phyloP scores from a whole-genome alignment of 53 echinoderm and acorn worm genomes.

The Echinometra lucunter region DNA sequence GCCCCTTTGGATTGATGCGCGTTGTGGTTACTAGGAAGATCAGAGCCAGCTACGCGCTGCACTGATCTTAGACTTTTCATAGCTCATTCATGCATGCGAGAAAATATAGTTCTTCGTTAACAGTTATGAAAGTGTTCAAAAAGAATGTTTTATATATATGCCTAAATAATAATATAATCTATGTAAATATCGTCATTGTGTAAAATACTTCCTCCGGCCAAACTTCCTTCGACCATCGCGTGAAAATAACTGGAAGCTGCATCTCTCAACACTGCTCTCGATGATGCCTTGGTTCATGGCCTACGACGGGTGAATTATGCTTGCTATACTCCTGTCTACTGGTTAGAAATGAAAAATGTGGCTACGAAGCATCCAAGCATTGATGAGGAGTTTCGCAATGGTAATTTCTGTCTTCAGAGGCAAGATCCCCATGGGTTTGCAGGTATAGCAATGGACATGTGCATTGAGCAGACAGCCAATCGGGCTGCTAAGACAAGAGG shows the following conservation, averaged over 20 bases:
- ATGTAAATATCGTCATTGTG: too few species aligned
- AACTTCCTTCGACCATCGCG: not conserved
- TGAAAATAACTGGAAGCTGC: not conserved
- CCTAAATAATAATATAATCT: too few species aligned
- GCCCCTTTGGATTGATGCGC: too few species aligned
- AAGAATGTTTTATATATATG: too few species aligned
- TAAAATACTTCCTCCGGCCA: too few species aligned
- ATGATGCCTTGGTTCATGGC: constrained; percentile 85
- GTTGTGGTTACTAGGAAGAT: too few species aligned
- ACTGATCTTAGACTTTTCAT: too few species aligned
- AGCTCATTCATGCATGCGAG: too few species aligned
- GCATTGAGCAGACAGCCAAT: constrained; percentile 22
- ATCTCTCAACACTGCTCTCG: constrained; percentile 60
- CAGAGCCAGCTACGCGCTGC: too few species aligned
- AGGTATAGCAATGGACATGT: not conserved
- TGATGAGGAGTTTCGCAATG: constrained; percentile 3
- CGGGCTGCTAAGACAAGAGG: not conserved
- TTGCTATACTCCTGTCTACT: constrained; percentile 67
- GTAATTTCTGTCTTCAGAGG: constrained; percentile 59
- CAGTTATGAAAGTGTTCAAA: too few species aligned
- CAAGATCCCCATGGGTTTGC: constrained; percentile 72
- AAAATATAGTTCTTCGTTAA: too few species aligned
- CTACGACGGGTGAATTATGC: constrained; percentile 79
- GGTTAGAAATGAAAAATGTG: constrained; percentile 66
- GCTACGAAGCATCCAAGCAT: constrained; percentile 64